Conservation (phyloP, 2,113 vertebrate genomes). For the Tragulus kanchil region DNA sequence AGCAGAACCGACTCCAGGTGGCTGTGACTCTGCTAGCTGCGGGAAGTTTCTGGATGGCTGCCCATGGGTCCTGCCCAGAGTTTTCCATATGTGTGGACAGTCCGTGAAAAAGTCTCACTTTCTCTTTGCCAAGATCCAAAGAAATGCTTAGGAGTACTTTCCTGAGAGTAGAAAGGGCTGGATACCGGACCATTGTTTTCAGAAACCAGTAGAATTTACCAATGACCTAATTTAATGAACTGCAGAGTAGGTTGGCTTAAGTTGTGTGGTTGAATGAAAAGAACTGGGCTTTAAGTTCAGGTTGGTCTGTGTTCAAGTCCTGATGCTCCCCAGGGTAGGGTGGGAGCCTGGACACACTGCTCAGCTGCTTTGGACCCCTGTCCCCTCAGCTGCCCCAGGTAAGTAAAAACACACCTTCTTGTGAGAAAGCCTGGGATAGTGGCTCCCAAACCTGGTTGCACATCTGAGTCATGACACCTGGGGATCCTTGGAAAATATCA, state of each 20-base stretch:
- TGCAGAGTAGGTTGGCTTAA: neutral
- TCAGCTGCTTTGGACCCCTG: neutral
- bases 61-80: neutral
- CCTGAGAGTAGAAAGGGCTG: neutral
- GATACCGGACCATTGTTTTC: neutral
- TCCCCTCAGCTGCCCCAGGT: neutral
- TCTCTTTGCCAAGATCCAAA: slow-evolving; percentile 35
- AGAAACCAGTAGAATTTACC: slow-evolving; percentile 19
- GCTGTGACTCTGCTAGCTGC: neutral
- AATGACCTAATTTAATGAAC: neutral
- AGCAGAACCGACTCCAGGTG: slow-evolving; percentile 24
- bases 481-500: neutral
- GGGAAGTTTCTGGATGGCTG: slow-evolving; percentile 60
- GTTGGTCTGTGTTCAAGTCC: neutral
- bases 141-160: neutral
- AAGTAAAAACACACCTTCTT: neutral
- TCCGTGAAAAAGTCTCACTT: neutral
- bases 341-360: too few relatives aligned
- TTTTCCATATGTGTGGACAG: neutral
- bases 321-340: rapidly evolving
- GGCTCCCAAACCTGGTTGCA: neutral
- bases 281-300: neutral
- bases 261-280: neutral
- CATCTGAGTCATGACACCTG: neutral
- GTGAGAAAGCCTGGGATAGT: neutral